These are phyloP conservation scores for Tympanoctomys barrerae DNA, from an alignment of 2,797 vertebrate genomes.

Conservation along the genomic window DNA sequence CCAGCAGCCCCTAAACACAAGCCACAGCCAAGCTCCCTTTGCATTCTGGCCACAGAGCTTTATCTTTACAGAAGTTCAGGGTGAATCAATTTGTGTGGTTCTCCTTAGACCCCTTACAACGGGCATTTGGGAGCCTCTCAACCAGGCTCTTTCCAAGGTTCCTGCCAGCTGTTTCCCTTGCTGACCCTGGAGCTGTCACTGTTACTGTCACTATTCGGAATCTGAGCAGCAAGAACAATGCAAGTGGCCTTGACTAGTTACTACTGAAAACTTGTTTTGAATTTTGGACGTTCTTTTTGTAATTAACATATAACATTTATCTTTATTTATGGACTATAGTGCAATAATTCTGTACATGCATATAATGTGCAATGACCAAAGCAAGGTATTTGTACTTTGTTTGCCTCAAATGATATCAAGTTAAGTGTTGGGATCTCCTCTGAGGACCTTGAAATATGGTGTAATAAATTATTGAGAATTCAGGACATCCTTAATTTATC, in stretches of 20 bases:
- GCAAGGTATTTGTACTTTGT: neutral
- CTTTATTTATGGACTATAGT: neutral
- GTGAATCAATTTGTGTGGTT: neutral
- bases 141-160: conserved; percentile 29
- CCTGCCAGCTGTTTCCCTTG: conserved; percentile 57
- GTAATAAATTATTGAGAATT: neutral
- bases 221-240: conserved; percentile 60
- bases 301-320: neutral
- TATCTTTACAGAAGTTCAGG: neutral
- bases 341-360: neutral
- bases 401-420: neutral
- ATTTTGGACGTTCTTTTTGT: neutral
- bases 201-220: conserved; percentile 73
- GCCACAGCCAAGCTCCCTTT: neutral
- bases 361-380: neutral
- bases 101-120: neutral
- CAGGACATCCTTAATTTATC: neutral
- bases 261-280: neutral
- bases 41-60: neutral
- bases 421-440: neutral
- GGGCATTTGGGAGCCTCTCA: neutral
- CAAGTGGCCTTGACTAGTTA: neutral
- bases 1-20: neutral
- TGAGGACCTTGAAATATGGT: neutral
- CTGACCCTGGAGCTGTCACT: conserved; percentile 61